Base-by-base conservation (phyloP, 2,888 invertebrate genomes). In the Phymatocera aterrima region DNA sequence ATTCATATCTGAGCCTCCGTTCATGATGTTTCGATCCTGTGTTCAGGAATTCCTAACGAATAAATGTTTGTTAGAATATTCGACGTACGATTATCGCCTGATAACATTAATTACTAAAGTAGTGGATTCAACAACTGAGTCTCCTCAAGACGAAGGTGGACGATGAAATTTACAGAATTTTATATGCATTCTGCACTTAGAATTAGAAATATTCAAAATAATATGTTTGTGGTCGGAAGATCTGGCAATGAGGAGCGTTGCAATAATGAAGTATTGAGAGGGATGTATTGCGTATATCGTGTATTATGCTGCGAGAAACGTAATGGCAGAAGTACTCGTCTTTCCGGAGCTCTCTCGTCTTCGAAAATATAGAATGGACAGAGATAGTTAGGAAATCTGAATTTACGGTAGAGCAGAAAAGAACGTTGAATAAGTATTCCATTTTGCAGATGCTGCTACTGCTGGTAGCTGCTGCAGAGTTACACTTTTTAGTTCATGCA, bases 401-500 rank as follows among this genome's bases (percentile, higher is more conserved):
- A 84, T 84, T 83, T 80, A 82, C 80, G 81, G 80, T 79, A 46
- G 72, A 77, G 77, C 78, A 70, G n/a, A n/a, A 77, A 82, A 80
- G 79, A 34, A 10, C 61, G 37, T 64, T 64, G 81, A 81, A 83
- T 82, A 79, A 80, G 82, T 83, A 81, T 83, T 83, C 79, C 80
- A 82, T 83, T 81, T 81, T 78, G 61, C 68, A 68, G 40, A 18
- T 57, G 77, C 61, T n/a, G 54, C 24, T 24, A 15, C 15, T 4
- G 15, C 51, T 51, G 51, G 54, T 6, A 57, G 51, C 15, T 4
- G 15, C 51, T 51, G 51, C n/a, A 51, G 72, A 64, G 57, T 34
- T 68, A 54, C 64, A 80, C 80, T 82, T 83, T 86, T 85, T 82
- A 83, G 77, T 77, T 75, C 78, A 61, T 68, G 80, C 83, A 82